Conservation (phyloP, 2,113 vertebrate genomes). For the Bubo blakistoni region DNA sequence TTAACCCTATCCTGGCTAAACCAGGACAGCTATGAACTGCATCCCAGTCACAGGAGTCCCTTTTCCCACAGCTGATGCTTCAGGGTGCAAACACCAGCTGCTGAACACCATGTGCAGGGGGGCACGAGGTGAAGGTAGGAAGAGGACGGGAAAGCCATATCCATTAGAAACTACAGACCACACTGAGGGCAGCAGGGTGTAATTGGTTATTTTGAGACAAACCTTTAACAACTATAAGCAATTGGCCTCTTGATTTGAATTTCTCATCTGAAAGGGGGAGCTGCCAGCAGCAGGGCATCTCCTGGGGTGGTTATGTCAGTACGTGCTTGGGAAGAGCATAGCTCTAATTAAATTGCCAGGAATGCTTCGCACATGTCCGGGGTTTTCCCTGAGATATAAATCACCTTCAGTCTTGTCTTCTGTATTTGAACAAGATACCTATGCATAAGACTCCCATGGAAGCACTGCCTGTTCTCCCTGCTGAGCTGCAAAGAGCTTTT, state of each 20-base stretch:
- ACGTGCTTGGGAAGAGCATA: background rate
- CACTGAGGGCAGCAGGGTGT: fast-evolving
- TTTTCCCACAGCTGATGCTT: background rate
- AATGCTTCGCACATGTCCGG: fast-evolving
- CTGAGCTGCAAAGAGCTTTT: background rate
- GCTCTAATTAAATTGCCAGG: background rate
- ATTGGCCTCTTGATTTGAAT: background rate
- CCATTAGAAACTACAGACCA: fast-evolving
- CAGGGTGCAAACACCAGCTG: background rate
- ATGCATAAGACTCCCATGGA: fast-evolving
- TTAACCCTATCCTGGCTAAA: too few relatives aligned
- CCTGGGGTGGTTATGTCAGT: background rate
- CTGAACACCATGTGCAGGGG: background rate
- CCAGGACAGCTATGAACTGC: background rate
- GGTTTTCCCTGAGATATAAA: background rate
- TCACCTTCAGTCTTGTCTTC: background rate
- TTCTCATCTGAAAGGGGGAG: background rate
- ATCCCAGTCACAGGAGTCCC: background rate
- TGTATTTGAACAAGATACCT: background rate
- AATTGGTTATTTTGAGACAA: background rate
- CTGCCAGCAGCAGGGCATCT: background rate
- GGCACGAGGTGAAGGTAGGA: background rate
- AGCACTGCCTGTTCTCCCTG: background rate
- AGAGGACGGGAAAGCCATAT: background rate
- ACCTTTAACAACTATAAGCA: fast-evolving